Base-by-base conservation (phyloP, 1,140 invertebrate species). In the Pseudomyrmex cubaensis region DNA sequence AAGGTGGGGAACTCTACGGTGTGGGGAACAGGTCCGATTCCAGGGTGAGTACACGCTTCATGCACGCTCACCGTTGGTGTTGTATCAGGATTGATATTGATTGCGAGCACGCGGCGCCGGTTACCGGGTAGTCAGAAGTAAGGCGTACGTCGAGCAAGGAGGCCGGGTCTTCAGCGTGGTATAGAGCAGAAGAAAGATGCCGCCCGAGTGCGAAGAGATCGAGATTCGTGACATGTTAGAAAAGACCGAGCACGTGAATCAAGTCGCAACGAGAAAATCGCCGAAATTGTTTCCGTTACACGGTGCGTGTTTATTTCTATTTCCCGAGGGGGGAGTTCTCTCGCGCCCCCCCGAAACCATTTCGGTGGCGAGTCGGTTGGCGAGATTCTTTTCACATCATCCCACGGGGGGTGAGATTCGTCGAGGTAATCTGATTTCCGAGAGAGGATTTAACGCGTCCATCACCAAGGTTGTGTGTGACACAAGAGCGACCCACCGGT, bases 61-160 rank as follows among this genome's bases (percentile, higher is more conserved):
- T 35, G 35, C 35, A 35, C 35, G 35, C 35, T 35, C 35, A 7
- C 35, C 15, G 72, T 67, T 72, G 76, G 74, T 85, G 72, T 56
- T 50, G 86, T 64, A 88, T 44, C 2, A 84, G 75, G 85, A 90
- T 92, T 91, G 87, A 90, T 92, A 92, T 92, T 92, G 91, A 92
- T 92, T 90, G 75, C 73, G 80, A 87, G 63, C 82, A 86, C 61
- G 77, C 77, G 86, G 62, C 52, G 74, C 75, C 61, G 75, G 75
- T 72, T 78, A 67, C 54, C 78, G 84, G 74, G 74, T 85, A 89
- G 87, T 89, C 64, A 80, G 56, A 73, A 22, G 74, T 46, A 48
- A 84, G 48, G 20, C 87, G 85, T 86, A 82, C 72, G 10, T 72
- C 63, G 62, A 70, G 72, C 63, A 89, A 15, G 54, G 35, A 88